Evolutionary conservation across 2,888 invertebrate species (phyloP).

Genomic region (Catocala sponsa): DNA sequence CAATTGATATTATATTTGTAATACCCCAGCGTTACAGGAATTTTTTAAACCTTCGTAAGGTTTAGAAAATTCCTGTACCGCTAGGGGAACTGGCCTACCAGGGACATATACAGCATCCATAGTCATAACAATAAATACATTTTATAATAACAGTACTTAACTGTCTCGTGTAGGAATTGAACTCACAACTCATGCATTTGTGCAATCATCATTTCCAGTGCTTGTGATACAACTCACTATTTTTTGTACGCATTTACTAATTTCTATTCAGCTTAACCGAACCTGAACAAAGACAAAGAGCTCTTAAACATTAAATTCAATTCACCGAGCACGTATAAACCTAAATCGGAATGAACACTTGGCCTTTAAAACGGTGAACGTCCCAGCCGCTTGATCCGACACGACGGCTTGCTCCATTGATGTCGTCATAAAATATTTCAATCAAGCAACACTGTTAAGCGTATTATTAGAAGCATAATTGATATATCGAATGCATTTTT

Average conservation of each 20-base stretch:
- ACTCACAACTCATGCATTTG: too few relatives aligned
- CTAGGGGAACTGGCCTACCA: too few relatives aligned
- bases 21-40: too few relatives aligned
- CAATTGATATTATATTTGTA: too few relatives aligned
- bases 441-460: constrained; percentile 47
- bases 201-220: too few relatives aligned
- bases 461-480: constrained; percentile 44
- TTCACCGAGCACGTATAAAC: constrained; percentile 7
- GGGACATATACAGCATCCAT: too few relatives aligned
- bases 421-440: constrained; percentile 50
- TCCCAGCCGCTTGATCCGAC: constrained; percentile 23
- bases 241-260: neutral
- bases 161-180: too few relatives aligned
- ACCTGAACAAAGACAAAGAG: constrained; percentile 4
- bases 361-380: constrained; percentile 26
- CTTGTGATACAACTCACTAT: too few relatives aligned
- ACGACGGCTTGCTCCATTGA: constrained; percentile 48
- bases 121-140: too few relatives aligned
- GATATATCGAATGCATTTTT: constrained; percentile 33
- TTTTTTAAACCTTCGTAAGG: too few relatives aligned
- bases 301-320: constrained; percentile 9
- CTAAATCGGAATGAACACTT: constrained; percentile 4
- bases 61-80: too few relatives aligned
- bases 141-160: too few relatives aligned
- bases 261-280: neutral